Conservation (phyloP, 2,888 invertebrate species). For the Nemapogon koenigi region DNA sequence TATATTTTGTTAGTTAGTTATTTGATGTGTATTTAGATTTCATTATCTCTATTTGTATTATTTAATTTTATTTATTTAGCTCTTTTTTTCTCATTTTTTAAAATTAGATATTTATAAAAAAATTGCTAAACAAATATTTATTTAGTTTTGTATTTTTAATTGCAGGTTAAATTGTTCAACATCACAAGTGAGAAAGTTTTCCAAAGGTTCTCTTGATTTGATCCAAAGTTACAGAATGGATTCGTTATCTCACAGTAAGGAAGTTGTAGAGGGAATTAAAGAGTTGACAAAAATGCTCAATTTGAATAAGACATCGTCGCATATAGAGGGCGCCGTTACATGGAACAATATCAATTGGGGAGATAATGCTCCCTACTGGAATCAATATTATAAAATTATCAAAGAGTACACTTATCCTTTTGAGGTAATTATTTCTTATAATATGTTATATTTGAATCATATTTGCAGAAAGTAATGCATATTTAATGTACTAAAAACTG, state of each 20-base stretch:
- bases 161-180: conserved; percentile 49
- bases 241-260: conserved; percentile 32
- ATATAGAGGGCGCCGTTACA: conserved; percentile 16
- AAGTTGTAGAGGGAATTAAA: conserved; percentile 41
- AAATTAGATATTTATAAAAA: no score
- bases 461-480: no score
- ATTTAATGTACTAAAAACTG: no score
- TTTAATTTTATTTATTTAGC: no score
- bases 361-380: conserved; percentile 54
- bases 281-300: conserved; percentile 40
- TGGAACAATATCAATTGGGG: conserved; percentile 57
- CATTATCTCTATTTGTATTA: no score
- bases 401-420: conserved; percentile 45
- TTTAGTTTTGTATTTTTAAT: no score
- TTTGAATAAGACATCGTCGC: conserved; percentile 21
- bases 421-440: conserved; percentile 32
- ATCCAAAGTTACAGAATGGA: conserved; percentile 41
- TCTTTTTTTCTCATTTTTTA: no score
- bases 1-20: no score
- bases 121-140: no score
- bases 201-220: conserved; percentile 40
- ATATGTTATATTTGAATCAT: no score
- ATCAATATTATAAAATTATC: conserved; percentile 46
- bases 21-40: no score
- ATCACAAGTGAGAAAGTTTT: conserved; percentile 43